These are phyloP conservation scores for Mycogona germanica DNA, from an alignment of 2,888 invertebrate genomes.

Conservation along the genomic window DNA sequence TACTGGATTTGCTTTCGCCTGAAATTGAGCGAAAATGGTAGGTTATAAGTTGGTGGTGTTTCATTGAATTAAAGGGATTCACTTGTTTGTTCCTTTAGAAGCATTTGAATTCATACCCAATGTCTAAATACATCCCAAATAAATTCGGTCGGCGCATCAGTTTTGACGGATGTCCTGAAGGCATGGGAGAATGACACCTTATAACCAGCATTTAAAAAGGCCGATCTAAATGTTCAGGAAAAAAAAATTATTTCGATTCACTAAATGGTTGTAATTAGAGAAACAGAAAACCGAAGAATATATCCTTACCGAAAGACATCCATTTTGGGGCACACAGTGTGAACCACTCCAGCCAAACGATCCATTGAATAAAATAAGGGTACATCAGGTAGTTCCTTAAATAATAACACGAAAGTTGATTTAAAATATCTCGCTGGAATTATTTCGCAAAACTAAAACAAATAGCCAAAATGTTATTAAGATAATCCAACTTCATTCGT, in stretches of 20 bases:
- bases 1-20: slow-evolving; percentile 26
- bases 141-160: slow-evolving; percentile 69
- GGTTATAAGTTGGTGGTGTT: neutral
- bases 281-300: slow-evolving; percentile 7
- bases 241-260: neutral
- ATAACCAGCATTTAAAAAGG: slow-evolving; percentile 77
- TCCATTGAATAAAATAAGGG: slow-evolving; percentile 82
- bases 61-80: no score
- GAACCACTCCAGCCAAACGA: slow-evolving; percentile 57
- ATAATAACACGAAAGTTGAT: neutral
- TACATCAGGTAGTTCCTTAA: slow-evolving; percentile 66
- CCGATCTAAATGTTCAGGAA: slow-evolving; percentile 50
- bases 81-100: no score
- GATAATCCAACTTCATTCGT: no score
- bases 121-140: slow-evolving; percentile 86
- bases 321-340: slow-evolving; percentile 56
- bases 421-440: no score
- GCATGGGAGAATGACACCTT: slow-evolving; percentile 87
- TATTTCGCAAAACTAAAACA: no score
- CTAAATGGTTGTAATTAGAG: slow-evolving; percentile 26
- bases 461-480: no score
- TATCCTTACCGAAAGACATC: slow-evolving; percentile 53
- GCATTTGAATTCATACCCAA: slow-evolving; percentile 44
- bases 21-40: neutral
- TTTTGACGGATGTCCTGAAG: slow-evolving; percentile 76